These are phyloP conservation scores for Phoeniculus purpureus DNA, from an alignment of 2,797 vertebrate genomes.

Conservation along the genomic window DNA sequence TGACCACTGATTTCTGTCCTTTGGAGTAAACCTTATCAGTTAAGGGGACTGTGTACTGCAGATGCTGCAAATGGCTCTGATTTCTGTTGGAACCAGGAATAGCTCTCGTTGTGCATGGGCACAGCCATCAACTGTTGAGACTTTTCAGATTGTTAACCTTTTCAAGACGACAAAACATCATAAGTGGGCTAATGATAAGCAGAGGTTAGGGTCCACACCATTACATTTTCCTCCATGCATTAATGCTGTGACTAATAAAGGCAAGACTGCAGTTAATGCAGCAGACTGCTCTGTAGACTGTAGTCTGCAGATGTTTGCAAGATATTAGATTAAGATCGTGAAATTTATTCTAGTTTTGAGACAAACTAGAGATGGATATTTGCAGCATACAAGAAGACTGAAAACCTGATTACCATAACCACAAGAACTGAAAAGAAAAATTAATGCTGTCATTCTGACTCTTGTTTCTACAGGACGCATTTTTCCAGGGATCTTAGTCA, in stretches of 20 bases:
- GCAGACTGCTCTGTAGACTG: constrained; percentile 53
- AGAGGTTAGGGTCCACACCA: neutral
- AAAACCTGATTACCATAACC: constrained; percentile 47
- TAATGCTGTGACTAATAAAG: constrained; percentile 16
- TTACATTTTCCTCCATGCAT: constrained; percentile 33
- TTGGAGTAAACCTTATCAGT: constrained; percentile 23
- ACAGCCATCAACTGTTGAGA: neutral
- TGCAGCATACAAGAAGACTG: constrained; percentile 17
- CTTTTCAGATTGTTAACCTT: constrained; percentile 42
- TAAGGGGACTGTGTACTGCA: neutral
- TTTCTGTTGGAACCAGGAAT: constrained; percentile 11
- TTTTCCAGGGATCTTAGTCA: constrained; percentile 53
- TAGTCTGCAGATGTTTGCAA: constrained; percentile 33
- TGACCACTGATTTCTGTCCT: neutral
- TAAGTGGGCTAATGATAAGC: constrained; percentile 5
- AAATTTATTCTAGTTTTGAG: constrained; percentile 45
- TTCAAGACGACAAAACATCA: constrained; percentile 32
- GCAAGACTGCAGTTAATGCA: constrained; percentile 11
- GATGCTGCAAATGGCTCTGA: neutral
- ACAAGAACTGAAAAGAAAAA: constrained; percentile 48
- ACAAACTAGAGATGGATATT: constrained; percentile 52
- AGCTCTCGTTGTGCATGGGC: neutral
- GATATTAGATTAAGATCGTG: constrained; percentile 53
- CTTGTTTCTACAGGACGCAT: neutral
- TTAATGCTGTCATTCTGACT: constrained; percentile 11